phyloP scores from a whole-genome alignment of 2,797 vertebrate genomes.

The Onychomys leucogaster region DNA sequence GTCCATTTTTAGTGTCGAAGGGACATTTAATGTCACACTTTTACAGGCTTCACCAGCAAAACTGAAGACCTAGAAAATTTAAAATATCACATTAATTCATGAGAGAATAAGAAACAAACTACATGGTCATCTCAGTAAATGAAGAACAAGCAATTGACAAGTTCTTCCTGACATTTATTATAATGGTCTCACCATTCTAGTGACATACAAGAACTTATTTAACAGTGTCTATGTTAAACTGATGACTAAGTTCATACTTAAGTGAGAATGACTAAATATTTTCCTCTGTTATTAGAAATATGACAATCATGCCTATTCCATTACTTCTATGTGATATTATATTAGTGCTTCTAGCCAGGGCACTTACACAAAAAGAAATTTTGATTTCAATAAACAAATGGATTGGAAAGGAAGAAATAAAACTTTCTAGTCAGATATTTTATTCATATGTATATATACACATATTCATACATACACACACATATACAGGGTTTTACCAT shows the following conservation, averaged over 20 bases:
- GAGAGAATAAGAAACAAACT: neutral
- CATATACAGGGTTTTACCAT: neutral
- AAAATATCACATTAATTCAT: neutral
- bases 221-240: neutral
- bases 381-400: neutral
- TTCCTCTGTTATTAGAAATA: neutral
- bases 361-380: neutral
- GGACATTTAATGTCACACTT: constrained; percentile 85
- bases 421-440: neutral
- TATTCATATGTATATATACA: neutral
- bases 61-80: constrained; percentile 86
- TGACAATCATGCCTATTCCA: neutral
- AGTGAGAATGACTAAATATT: neutral
- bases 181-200: neutral
- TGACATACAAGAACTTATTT: neutral
- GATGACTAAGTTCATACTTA: neutral
- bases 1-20: constrained; percentile 84
- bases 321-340: neutral
- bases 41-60: constrained; percentile 88
- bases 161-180: neutral
- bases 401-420: neutral
- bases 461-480: too few species aligned
- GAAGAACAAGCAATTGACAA: neutral
- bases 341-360: neutral
- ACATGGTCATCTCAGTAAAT: neutral